Evolutionary conservation across 2,888 invertebrate species (phyloP).

Genomic region (Platycheirus rosarum): DNA sequence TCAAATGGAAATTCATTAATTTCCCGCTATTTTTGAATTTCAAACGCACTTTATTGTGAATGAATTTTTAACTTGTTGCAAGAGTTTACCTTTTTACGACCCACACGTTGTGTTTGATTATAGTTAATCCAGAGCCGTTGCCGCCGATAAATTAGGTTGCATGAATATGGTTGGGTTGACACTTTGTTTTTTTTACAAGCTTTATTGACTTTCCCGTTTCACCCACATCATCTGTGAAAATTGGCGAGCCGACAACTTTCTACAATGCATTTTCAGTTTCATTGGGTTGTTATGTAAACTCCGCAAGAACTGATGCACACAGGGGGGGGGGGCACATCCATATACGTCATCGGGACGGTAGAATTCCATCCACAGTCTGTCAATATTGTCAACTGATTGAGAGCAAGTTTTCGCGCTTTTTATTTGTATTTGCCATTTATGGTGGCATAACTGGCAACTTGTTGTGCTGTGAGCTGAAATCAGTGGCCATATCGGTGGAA

Average conservation of each 20-base stretch:
- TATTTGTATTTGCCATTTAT: constrained; percentile 21
- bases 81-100: constrained; percentile 9
- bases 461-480: constrained; percentile 13
- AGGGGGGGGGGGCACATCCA: no score
- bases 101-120: constrained; percentile 32
- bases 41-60: constrained; percentile 26
- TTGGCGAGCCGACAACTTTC: constrained; percentile 9
- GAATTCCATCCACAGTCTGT: neutral
- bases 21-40: constrained; percentile 51
- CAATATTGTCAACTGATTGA: constrained; percentile 1
- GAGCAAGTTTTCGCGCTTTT: constrained; percentile 20
- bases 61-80: constrained; percentile 27
- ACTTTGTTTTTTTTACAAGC: no score
- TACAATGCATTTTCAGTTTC: constrained; percentile 23
- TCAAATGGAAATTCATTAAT: constrained; percentile 38
- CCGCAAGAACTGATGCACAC: neutral
- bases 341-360: no score
- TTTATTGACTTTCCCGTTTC: constrained; percentile 12
- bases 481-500: neutral
- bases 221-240: constrained; percentile 23
- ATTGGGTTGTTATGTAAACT: neutral
- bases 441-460: neutral
- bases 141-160: neutral
- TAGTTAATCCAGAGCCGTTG: neutral
- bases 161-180: constrained; percentile 12